Evolutionary conservation across 2,113 vertebrate species (phyloP), one percentile per base, ranked within the genome.

Genomic region (Lophura nycthemera): DNA sequence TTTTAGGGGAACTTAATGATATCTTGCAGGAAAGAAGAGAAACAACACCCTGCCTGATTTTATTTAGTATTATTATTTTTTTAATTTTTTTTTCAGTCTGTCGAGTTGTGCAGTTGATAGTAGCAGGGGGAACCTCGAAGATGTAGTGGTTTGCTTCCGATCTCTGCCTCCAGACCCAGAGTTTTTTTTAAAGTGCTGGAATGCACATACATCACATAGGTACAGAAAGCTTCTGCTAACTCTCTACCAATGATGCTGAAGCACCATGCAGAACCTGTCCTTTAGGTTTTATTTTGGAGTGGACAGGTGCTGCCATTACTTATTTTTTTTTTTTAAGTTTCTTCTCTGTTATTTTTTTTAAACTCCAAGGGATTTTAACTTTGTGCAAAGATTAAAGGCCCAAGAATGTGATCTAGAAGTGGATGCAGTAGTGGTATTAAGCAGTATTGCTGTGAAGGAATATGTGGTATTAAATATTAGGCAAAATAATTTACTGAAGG

Each of bases 241-340:
- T 43, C 27, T 84, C 13, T 43, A 4, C 17, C 15, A 52, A 12
- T 57, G 56, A 83, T 40, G 29, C 14, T 66, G 65, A 80, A 66
- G 78, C 13, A 40, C 13, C 19, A 2, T 0, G 0, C 27, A 54
- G 52, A 25, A 50, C 48, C 48, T 10, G 15, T 52, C 7, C 7
- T 25, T 13, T 32, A 54, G 50, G 42, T 72, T 82, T 84, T 85
- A 14, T 72, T 86, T 48, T 65, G 59, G 10, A 10, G 10, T 73
- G 40, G 6, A 25, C 47, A 14, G 30, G 13, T 57, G 79, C 67
- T 73, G 40, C 15, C 3, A 9, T 86, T 86, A 76, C 43, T 85
- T 73, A 22, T 36, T 72, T 82, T 75, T 78, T 8, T 56, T 12
- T 84, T 8, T 56, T 10, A 24, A 29, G 21, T 54, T 85, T 29